These are phyloP conservation scores for Rhinoraja longicauda DNA, from an alignment of 2,797 vertebrate genomes.

Conservation along the genomic window DNA sequence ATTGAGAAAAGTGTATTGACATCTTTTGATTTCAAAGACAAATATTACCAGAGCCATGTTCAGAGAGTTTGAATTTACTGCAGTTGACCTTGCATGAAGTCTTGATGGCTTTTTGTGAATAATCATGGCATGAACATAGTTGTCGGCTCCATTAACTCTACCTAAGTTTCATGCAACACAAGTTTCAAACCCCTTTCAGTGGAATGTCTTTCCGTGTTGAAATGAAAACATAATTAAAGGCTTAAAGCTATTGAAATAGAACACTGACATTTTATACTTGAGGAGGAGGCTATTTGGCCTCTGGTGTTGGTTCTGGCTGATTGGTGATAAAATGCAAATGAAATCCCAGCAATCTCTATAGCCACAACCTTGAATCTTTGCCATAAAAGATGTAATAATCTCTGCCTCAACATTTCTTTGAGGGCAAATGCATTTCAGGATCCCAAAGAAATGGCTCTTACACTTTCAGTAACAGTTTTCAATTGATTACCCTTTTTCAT, in stretches of 20 bases:
- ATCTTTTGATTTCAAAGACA: neutral
- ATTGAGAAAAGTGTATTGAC: neutral
- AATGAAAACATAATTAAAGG: neutral
- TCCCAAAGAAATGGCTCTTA: neutral
- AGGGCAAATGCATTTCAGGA: neutral
- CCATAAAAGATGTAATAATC: neutral
- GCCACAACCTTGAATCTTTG: neutral
- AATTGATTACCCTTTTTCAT: neutral
- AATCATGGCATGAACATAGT: neutral
- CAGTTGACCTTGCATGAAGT: neutral
- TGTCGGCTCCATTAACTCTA: neutral
- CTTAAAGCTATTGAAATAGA: neutral
- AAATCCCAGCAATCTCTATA: neutral
- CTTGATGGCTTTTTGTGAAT: slow-evolving; percentile 8
- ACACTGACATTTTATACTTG: neutral
- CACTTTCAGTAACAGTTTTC: neutral
- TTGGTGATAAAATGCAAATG: neutral
- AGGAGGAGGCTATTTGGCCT: neutral
- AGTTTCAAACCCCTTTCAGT: neutral
- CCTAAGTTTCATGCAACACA: neutral
- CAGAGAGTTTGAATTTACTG: slow-evolving; percentile 12
- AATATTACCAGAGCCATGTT: neutral
- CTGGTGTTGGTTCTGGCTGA: neutral
- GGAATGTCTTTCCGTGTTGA: neutral
- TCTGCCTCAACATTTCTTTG: neutral